These are phyloP conservation scores for Colletes gigas DNA, from an alignment of 1,140 invertebrate genomes.

Conservation along the genomic window DNA sequence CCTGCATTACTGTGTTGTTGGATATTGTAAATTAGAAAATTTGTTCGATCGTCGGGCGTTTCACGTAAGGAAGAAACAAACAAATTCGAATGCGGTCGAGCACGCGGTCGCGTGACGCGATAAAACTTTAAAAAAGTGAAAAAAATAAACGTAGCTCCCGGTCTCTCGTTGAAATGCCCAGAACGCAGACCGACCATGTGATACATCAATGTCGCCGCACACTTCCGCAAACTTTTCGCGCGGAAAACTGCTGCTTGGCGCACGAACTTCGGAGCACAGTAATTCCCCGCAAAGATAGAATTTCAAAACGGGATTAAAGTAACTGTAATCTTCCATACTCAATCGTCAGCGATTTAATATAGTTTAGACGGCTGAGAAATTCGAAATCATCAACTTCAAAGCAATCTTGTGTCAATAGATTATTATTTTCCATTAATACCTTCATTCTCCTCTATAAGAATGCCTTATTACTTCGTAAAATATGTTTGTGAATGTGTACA, in stretches of 20 bases:
- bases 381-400: too few species aligned
- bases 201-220: neutral
- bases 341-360: too few species aligned
- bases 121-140: neutral
- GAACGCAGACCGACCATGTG: too few species aligned
- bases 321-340: too few species aligned
- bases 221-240: neutral
- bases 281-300: too few species aligned
- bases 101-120: neutral
- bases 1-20: too few species aligned
- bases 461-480: slow-evolving; percentile 5
- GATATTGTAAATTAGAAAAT: neutral
- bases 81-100: neutral
- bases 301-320: too few species aligned
- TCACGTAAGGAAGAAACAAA: neutral
- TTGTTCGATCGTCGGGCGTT: neutral
- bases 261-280: too few species aligned
- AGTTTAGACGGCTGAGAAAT: too few species aligned
- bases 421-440: slow-evolving; percentile 25
- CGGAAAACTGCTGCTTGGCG: neutral
- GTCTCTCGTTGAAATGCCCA: neutral
- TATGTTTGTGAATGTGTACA: neutral
- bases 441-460: slow-evolving; percentile 6
- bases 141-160: neutral
- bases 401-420: too few species aligned